phyloP scores from a whole-genome alignment of 1,140 invertebrate species.

The Zaprionus ghesquierei region DNA sequence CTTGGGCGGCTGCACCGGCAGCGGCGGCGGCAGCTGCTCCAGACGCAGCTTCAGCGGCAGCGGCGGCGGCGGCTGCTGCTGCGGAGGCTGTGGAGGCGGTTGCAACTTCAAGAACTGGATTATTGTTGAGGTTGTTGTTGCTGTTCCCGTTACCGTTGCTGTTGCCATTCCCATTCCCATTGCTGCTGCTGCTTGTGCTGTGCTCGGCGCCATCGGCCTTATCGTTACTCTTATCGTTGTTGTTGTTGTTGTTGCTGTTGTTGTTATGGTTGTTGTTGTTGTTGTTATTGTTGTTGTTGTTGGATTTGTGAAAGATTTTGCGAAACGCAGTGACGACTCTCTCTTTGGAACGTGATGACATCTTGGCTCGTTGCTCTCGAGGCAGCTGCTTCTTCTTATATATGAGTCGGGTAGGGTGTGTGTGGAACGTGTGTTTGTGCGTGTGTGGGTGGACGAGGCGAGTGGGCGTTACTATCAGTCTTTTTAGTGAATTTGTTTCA shows the following conservation, averaged over 20 bases:
- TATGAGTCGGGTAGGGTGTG: background rate
- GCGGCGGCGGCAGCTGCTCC: background rate
- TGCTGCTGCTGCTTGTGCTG: constrained; percentile 31
- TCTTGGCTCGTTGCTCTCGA: constrained; percentile 71
- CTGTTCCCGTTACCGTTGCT: constrained; percentile 83
- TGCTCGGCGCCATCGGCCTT: constrained; percentile 53
- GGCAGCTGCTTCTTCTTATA: background rate
- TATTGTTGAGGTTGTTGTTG: constrained; percentile 86
- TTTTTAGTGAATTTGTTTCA: constrained; percentile 40
- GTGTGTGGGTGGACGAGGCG: background rate
- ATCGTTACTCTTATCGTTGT: constrained; percentile 81
- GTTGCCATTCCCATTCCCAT: constrained; percentile 83
- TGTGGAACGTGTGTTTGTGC: constrained; percentile 21
- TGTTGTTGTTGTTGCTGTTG: constrained; percentile 83
- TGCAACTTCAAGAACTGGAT: constrained; percentile 82
- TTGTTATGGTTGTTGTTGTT: constrained; percentile 82
- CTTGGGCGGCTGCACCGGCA: constrained; percentile 12
- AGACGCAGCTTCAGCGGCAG: background rate
- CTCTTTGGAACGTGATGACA: constrained; percentile 89
- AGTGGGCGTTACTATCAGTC: constrained; percentile 50
- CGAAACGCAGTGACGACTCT: constrained; percentile 89
- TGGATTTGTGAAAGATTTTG: constrained; percentile 87
- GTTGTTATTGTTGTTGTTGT: constrained; percentile 84
- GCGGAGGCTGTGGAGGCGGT: constrained; percentile 8
- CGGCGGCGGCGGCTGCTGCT: constrained; percentile 1